Conservation (phyloP, 2,797 vertebrate species). For the Anolis apletophallus region DNA sequence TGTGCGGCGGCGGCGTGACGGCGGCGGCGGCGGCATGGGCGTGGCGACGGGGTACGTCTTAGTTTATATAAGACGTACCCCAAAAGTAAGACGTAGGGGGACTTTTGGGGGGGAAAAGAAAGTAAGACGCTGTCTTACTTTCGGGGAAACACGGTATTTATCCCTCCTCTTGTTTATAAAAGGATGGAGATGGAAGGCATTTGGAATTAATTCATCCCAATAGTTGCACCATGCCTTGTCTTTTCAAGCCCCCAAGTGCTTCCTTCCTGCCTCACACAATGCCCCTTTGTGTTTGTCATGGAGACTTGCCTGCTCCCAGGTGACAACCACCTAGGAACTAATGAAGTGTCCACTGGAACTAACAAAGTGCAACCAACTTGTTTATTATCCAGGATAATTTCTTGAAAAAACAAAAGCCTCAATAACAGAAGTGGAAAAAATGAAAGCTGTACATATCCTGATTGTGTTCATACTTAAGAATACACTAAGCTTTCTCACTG, state of each 20-base stretch:
- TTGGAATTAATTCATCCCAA: slow-evolving; percentile 44
- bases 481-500: background rate
- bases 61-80: no score
- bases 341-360: background rate
- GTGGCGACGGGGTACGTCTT: no score
- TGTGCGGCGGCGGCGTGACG: no score
- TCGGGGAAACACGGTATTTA: no score
- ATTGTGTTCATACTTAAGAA: background rate
- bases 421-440: background rate
- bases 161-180: background rate
- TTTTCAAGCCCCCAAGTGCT: slow-evolving; percentile 19
- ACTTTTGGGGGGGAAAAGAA: no score
- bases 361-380: background rate
- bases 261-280: slow-evolving; percentile 33
- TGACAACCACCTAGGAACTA: background rate
- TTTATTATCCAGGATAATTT: background rate
- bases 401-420: background rate
- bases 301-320: slow-evolving; percentile 7
- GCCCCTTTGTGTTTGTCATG: background rate
- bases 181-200: background rate
- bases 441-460: background rate
- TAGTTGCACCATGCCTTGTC: slow-evolving; percentile 31
- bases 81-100: no score
- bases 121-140: no score
- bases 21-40: no score